Evolutionary conservation across 2,797 vertebrate genomes (phyloP).

Genomic region (Helarctos malayanus): DNA sequence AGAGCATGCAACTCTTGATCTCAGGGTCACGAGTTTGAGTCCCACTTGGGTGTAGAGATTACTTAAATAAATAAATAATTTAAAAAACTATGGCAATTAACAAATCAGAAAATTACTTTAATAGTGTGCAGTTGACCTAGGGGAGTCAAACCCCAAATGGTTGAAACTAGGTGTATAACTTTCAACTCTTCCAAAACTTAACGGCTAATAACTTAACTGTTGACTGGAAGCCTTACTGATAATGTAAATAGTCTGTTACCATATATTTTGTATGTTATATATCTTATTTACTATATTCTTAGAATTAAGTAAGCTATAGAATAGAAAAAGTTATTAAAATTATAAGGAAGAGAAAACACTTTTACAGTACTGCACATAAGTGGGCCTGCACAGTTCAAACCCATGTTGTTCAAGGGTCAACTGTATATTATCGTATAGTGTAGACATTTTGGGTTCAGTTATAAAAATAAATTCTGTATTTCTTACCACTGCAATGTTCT

Average conservation of each 20-base stretch:
- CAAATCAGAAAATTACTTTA: background rate
- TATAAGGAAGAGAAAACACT: background rate
- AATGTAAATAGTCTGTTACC: background rate
- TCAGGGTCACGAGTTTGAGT: background rate
- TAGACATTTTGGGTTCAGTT: background rate
- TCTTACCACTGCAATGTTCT: background rate
- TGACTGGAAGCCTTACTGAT: background rate
- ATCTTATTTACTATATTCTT: background rate
- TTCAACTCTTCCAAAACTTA: background rate
- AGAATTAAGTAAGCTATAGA: background rate
- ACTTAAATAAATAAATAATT: background rate
- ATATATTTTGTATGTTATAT: background rate
- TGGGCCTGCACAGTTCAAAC: background rate
- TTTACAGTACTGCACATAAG: background rate
- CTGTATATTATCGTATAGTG: background rate
- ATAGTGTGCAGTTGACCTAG: background rate
- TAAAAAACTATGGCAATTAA: background rate
- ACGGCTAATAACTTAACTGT: background rate
- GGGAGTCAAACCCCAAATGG: background rate
- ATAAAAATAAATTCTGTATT: background rate
- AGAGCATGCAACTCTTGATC: background rate
- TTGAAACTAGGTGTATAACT: background rate
- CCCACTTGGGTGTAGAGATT: background rate
- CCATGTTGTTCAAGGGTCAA: background rate
- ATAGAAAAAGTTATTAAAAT: background rate